These are phyloP conservation scores for Thalassophryne amazonica DNA, from an alignment of 2,797 vertebrate species.

Conservation along the genomic window DNA sequence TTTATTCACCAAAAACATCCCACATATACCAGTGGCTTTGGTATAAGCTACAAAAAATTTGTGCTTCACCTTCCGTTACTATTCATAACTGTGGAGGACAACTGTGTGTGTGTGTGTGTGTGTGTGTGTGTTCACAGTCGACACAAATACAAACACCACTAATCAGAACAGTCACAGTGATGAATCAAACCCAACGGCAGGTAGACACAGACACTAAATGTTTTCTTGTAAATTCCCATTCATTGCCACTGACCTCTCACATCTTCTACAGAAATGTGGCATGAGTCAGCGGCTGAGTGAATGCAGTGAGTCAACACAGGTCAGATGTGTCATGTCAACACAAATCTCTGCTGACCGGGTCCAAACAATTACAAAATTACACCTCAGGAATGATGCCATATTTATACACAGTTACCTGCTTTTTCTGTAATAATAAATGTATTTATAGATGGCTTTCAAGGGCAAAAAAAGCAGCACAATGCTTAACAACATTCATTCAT, in stretches of 20 bases:
- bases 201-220: not conserved
- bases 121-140: not conserved
- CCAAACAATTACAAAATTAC: not conserved
- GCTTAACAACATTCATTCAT: too few relatives aligned
- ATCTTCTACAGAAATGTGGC: not conserved
- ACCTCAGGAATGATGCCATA: too few relatives aligned
- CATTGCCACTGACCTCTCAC: not conserved
- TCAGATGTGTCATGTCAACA: not conserved
- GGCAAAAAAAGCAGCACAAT: too few relatives aligned
- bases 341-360: constrained; percentile 3
- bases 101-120: too few relatives aligned
- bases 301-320: constrained; percentile 40
- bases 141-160: not conserved
- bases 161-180: constrained; percentile 4
- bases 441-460: too few relatives aligned
- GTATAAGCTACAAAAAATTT: too few relatives aligned
- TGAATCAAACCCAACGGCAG: not conserved
- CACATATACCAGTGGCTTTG: too few relatives aligned
- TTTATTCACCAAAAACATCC: too few relatives aligned
- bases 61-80: too few relatives aligned
- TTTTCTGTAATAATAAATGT: not conserved
- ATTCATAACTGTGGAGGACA: too few relatives aligned
- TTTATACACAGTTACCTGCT: not conserved
- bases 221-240: constrained; percentile 3
- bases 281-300: constrained; percentile 25